These are phyloP conservation scores for Philotrypesis tridentata DNA, from an alignment of 1,140 invertebrate species.

Conservation along the genomic window DNA sequence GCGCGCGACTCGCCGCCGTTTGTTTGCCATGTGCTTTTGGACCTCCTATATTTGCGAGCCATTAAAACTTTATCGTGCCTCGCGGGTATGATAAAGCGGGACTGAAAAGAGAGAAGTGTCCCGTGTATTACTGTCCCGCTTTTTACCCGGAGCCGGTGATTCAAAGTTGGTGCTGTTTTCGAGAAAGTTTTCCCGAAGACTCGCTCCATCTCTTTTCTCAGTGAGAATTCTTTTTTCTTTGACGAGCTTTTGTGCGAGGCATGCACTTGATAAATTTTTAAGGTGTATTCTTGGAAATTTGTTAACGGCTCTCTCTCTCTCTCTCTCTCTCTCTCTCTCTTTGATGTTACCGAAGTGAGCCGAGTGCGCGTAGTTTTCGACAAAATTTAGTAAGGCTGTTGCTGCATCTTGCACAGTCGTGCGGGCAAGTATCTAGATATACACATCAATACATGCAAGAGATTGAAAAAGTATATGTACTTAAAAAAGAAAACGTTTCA, in stretches of 20 bases:
- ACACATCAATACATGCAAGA: too few relatives aligned
- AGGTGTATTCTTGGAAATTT: background rate
- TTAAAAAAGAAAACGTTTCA: too few relatives aligned
- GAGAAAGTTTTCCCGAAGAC: background rate
- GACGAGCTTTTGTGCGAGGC: background rate
- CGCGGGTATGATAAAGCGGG: conserved; percentile 16
- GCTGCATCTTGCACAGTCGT: too few relatives aligned
- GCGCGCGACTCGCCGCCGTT: conserved; percentile 26
- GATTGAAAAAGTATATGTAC: too few relatives aligned
- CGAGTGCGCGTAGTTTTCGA: background rate
- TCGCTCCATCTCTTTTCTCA: background rate
- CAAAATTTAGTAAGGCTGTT: too few relatives aligned
- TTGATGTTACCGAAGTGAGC: background rate
- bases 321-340: too few relatives aligned
- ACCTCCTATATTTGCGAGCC: conserved; percentile 49
- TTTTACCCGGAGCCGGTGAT: background rate
- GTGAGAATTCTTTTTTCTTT: background rate
- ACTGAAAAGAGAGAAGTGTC: background rate
- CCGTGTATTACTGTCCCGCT: background rate
- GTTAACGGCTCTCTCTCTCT: background rate
- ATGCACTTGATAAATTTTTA: background rate
- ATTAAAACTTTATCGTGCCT: conserved; percentile 52
- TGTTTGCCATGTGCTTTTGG: conserved; percentile 47
- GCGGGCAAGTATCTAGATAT: too few relatives aligned
- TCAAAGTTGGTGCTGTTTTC: conserved; percentile 25